Percentiles rank a stretch among this genome's conserved stretches.
These are phyloP conservation scores for Orgyia antiqua DNA, from an alignment of 2,888 invertebrate species.

Conservation along the genomic window DNA sequence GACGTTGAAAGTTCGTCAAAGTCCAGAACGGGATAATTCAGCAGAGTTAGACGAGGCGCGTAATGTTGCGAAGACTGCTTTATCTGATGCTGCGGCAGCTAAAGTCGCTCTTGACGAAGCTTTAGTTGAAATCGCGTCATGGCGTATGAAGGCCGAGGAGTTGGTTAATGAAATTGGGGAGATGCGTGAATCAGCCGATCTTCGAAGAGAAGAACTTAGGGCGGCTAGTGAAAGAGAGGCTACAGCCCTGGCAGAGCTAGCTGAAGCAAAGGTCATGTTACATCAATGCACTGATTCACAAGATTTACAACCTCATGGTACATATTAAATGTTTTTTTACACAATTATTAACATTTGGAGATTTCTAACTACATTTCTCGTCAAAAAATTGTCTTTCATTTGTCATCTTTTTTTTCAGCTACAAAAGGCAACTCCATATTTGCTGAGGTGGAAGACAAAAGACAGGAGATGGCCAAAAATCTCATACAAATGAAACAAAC, in stretches of 20 bases:
- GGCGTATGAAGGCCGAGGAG: constrained; percentile 58
- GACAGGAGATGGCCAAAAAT: constrained; percentile 79
- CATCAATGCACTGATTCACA: constrained; percentile 54
- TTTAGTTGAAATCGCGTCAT: constrained; percentile 42
- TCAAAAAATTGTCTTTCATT: background rate
- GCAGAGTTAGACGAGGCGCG: constrained; percentile 55
- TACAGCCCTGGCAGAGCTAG: constrained; percentile 52
- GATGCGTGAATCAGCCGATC: constrained; percentile 50
- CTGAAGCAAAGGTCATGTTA: constrained; percentile 56
- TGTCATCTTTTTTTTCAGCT: constrained; percentile 48
- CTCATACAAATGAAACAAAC: constrained; percentile 79
- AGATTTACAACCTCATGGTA: constrained; percentile 62
- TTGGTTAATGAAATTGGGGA: constrained; percentile 50
- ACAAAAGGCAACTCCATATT: constrained; percentile 81
- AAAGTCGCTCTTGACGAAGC: constrained; percentile 53
- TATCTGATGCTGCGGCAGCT: constrained; percentile 44
- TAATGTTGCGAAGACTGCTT: constrained; percentile 37
- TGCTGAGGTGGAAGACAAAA: constrained; percentile 82
- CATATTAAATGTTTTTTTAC: background rate
- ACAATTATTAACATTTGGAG: background rate
- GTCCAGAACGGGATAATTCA: constrained; percentile 50
- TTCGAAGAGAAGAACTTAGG: constrained; percentile 51
- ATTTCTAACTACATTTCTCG: background rate
- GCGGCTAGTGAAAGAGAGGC: constrained; percentile 57
- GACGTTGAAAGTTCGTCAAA: constrained; percentile 36